phyloP scores from a whole-genome alignment of 2,888 invertebrate species.

The Latheticus oryzae region DNA sequence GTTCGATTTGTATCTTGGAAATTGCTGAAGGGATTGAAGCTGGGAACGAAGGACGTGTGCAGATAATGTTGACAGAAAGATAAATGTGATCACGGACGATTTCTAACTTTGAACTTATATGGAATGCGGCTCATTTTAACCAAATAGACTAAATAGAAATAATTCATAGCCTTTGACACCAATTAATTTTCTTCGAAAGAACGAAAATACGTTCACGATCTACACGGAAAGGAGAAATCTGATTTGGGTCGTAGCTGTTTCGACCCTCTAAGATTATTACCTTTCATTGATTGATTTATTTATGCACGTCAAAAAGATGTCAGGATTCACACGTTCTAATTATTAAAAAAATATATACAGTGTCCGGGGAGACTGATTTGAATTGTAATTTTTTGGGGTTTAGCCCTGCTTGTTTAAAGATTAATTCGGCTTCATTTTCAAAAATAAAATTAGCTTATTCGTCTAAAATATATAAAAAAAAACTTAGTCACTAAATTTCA shows the following conservation, averaged over 20 bases:
- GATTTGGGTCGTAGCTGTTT: not conserved
- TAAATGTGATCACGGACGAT: slow-evolving; percentile 37
- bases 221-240: slow-evolving; percentile 10
- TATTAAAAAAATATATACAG: too few species aligned
- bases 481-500: too few species aligned
- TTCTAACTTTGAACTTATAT: slow-evolving; percentile 25
- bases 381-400: too few species aligned
- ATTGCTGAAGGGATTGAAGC: slow-evolving; percentile 32
- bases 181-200: too few species aligned
- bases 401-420: too few species aligned
- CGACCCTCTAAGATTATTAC: not conserved
- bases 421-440: too few species aligned
- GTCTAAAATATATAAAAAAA: too few species aligned
- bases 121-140: slow-evolving; percentile 34
- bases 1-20: slow-evolving; percentile 36
- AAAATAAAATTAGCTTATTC: too few species aligned
- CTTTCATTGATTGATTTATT: not conserved
- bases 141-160: slow-evolving; percentile 24
- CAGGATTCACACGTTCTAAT: too few species aligned
- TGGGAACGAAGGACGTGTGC: slow-evolving; percentile 30
- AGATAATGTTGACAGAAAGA: slow-evolving; percentile 40
- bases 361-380: too few species aligned
- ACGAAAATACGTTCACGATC: too few species aligned
- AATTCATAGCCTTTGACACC: slow-evolving; percentile 23
- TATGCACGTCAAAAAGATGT: too few species aligned